Base-by-base conservation (phyloP, 2,113 vertebrate genomes). In the Otus sunia region DNA sequence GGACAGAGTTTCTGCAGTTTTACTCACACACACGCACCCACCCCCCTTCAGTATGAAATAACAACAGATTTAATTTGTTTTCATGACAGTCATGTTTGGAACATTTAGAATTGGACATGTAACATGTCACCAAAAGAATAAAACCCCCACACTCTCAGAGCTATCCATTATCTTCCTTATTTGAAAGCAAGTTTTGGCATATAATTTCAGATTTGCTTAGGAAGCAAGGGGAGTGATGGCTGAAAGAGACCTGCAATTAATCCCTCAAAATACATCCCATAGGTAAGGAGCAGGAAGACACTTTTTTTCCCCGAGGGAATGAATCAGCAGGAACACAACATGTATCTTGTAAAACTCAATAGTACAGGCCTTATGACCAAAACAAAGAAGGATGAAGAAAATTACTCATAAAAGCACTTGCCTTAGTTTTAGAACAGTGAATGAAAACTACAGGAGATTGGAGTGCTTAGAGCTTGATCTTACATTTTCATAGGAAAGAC, bases 341-440 rank as follows among this genome's bases (percentile, higher is more conserved):
- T 59, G 49, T 37, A 45, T 11, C 50, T 89, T 93, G 69, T 73
- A 93, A 64, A 88, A 92, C 87, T 85, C 75, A 75, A 79, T n/a
- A 52, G 66, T 63, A 62, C 21, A 85, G 55, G 49, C 43, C 84
- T 68, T 86, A 80, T 32, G 50, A 93, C 53, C 39, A 56, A 81
- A 95, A 77, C 41, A 93, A 80, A 89, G 22, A 62, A 88, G 41
- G 22, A 63, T 59, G 62, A 92, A 95, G 87, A 78, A 82, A 91
- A 93, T 77, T 56, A 86, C 30, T 23, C 36, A 56, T 27, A 39
- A 19, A 76, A 47, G n/a, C 30, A 13, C 39, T 84, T 75, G 71
- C 77, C 21, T 84, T 72, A 29, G 20, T 69, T 95, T 94, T 92
- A 79, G 77, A 80, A 83, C 43, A 45, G 43, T 45, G 43, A 45